A percentile compares a stretch with the other conserved stretches of the same genome.
These are phyloP conservation scores for Zaprionus gabonicus DNA, from an alignment of 1,140 invertebrate species.

Conservation along the genomic window DNA sequence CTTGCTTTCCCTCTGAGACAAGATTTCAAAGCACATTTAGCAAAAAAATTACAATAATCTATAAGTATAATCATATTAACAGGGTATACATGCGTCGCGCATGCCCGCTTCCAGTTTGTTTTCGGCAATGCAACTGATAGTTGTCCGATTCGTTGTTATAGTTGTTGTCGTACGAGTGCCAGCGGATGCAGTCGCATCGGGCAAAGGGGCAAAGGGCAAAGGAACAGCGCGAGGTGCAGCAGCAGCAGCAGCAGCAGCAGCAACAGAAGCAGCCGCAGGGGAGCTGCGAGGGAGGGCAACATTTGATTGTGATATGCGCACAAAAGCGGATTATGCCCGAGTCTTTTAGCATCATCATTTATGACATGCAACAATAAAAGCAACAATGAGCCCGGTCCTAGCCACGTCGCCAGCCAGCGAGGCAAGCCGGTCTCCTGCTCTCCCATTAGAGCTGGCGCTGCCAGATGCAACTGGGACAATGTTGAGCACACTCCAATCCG, in stretches of 20 bases:
- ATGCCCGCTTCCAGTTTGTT: not conserved
- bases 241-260: not conserved
- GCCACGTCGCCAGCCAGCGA: constrained; percentile 11
- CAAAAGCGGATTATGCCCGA: constrained; percentile 79
- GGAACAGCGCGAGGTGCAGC: constrained; percentile 1
- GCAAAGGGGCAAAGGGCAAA: not conserved
- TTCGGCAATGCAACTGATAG: not conserved
- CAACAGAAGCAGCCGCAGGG: constrained; percentile 1
- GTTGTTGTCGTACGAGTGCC: constrained; percentile 7
- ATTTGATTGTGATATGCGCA: constrained; percentile 80
- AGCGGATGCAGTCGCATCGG: constrained; percentile 5
- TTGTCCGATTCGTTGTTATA: constrained; percentile 10
- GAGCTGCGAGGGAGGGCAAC: constrained; percentile 18
- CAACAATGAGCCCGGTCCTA: constrained; percentile 17
- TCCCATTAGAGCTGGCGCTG: constrained; percentile 26
- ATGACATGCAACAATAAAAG: constrained; percentile 78
- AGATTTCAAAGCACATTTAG: too few relatives aligned
- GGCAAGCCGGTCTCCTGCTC: constrained; percentile 4
- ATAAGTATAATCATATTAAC: not conserved
- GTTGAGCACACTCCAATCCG: constrained; percentile 2
- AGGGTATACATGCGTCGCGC: not conserved
- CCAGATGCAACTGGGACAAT: constrained; percentile 35
- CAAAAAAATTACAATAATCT: too few relatives aligned
- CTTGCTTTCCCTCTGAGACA: too few relatives aligned
- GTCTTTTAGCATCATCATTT: constrained; percentile 79